A percentile compares a stretch with the other conserved stretches of the same genome.
These are phyloP conservation scores for Diplodus puntazzo DNA, from an alignment of 2,797 vertebrate species.

Conservation along the genomic window DNA sequence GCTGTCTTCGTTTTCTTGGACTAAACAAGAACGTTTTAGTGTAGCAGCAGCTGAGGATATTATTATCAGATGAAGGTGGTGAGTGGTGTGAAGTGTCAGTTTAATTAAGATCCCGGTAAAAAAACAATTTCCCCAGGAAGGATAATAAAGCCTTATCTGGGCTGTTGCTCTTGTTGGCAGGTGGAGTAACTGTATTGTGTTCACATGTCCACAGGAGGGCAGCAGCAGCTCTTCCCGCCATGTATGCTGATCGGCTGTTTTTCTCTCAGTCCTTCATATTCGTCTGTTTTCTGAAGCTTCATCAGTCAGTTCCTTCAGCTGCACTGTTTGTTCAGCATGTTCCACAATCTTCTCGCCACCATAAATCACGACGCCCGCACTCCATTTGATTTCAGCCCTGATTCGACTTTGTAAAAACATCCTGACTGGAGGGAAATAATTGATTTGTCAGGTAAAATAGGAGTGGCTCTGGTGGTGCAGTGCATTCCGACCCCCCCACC, in stretches of 20 bases:
- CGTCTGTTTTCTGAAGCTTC: conserved; percentile 25
- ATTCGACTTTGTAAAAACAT: conserved; percentile 44
- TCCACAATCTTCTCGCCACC: conserved; percentile 38
- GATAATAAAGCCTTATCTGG: conserved; percentile 26
- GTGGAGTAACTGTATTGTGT: conserved; percentile 18
- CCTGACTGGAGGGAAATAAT: conserved; percentile 59
- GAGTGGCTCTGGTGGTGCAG: conserved; percentile 28
- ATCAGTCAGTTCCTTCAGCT: conserved; percentile 43
- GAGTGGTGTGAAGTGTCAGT: conserved; percentile 11
- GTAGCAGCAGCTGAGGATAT: not conserved
- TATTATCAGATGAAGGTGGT: not conserved
- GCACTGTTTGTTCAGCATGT: conserved; percentile 49
- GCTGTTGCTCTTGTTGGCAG: not conserved
- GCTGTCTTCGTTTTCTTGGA: not conserved
- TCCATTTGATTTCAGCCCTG: conserved; percentile 14
- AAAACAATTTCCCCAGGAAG: conserved; percentile 14
- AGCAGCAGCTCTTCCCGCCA: conserved; percentile 53
- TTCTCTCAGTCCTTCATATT: not conserved
- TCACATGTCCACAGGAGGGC: conserved; percentile 72
- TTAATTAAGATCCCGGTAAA: conserved; percentile 51
- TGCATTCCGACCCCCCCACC: conserved; percentile 20
- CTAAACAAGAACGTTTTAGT: conserved; percentile 7
- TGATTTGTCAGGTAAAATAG: conserved; percentile 60
- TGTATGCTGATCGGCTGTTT: not conserved
- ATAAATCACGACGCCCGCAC: conserved; percentile 18